A percentile compares a stretch with the other conserved stretches of the same genome.
These are phyloP conservation scores for Nasonovia ribisnigri DNA, from an alignment of 2,888 invertebrate genomes.

Conservation along the genomic window DNA sequence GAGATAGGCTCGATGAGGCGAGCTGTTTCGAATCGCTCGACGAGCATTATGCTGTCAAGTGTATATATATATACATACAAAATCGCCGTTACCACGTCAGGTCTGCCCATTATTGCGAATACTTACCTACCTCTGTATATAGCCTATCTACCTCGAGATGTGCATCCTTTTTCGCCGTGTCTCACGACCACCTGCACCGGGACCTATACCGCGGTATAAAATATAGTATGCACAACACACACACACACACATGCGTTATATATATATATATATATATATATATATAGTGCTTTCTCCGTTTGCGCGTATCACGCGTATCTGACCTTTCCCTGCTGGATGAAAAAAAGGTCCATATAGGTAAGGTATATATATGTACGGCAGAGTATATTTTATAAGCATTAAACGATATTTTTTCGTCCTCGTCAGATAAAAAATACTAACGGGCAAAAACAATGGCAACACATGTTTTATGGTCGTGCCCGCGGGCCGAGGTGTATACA, in stretches of 20 bases:
- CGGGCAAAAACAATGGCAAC: conserved; percentile 60
- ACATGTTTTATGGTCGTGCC: conserved; percentile 60
- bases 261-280: neutral
- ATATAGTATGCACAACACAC: neutral
- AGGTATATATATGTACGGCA: neutral
- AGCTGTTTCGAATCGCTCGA: neutral
- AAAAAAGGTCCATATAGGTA: conserved; percentile 33
- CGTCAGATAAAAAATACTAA: conserved; percentile 14
- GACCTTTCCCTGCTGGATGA: conserved; percentile 29
- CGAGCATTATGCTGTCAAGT: conserved; percentile 45
- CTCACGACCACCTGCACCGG: conserved; percentile 25
- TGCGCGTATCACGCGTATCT: conserved; percentile 33
- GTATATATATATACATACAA: neutral
- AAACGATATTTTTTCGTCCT: conserved; percentile 52
- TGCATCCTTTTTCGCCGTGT: conserved; percentile 48
- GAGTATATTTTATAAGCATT: conserved; percentile 7
- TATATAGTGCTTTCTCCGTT: conserved; percentile 42
- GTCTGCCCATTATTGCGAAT: neutral
- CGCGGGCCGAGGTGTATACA: neutral
- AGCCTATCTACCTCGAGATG: neutral
- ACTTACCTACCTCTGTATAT: neutral
- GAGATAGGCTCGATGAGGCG: neutral
- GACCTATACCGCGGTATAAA: neutral
- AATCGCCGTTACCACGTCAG: conserved; percentile 32
- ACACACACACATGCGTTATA: neutral